Conservation (phyloP, 2,888 invertebrate genomes). For the Acanthosepion pharaonis region DNA sequence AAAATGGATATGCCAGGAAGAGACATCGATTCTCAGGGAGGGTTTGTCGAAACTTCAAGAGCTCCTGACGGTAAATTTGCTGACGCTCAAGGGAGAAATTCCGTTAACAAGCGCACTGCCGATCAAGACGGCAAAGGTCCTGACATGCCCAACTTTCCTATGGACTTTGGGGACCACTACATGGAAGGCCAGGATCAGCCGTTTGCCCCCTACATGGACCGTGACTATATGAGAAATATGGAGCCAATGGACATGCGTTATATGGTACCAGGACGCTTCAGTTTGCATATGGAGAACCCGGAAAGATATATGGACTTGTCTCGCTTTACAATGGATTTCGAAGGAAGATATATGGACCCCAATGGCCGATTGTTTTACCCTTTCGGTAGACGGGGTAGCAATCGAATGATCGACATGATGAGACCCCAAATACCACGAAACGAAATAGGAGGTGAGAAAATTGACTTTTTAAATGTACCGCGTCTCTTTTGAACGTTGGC, state of each 20-base stretch:
- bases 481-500: no score
- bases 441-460: background rate
- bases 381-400: background rate
- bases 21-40: background rate
- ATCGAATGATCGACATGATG: background rate
- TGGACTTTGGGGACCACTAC: no score
- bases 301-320: slow-evolving; percentile 12
- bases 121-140: background rate
- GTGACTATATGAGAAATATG: background rate
- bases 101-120: background rate
- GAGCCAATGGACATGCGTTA: background rate
- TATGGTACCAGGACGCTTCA: background rate
- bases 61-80: background rate
- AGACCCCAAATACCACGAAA: background rate
- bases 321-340: slow-evolving; percentile 41
- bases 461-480: no score
- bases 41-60: background rate
- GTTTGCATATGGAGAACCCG: background rate
- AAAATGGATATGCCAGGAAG: background rate
- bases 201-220: background rate
- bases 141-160: background rate
- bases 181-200: background rate
- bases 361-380: slow-evolving; percentile 8
- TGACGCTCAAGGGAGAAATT: background rate
- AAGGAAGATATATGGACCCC: slow-evolving; percentile 23